A percentile compares a stretch with the other conserved stretches of the same genome.
These are phyloP conservation scores for Tamias sibiricus DNA, from an alignment of 2,113 vertebrate genomes.

Conservation along the genomic window DNA sequence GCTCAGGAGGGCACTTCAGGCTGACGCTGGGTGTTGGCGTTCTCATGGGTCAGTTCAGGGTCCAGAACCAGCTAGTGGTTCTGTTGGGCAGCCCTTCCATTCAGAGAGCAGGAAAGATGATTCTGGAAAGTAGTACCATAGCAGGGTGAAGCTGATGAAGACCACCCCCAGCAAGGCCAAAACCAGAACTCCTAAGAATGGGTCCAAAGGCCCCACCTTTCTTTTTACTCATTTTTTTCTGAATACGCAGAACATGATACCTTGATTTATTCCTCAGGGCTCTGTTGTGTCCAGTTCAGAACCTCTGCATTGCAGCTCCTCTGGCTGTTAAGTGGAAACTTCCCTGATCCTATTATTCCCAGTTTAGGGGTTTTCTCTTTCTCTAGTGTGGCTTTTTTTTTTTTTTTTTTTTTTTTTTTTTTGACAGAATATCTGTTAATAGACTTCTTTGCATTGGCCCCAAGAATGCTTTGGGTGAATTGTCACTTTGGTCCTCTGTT, in stretches of 20 bases:
- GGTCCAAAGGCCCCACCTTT: not conserved
- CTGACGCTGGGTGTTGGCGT: accelerated
- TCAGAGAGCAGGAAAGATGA: not conserved
- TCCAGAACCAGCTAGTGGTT: not conserved
- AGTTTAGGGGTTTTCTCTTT: not conserved
- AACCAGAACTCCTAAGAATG: not conserved
- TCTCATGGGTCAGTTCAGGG: not conserved
- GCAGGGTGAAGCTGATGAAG: no score
- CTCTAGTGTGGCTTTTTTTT: not conserved
- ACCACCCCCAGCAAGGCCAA: no score
- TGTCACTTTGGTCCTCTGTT: not conserved
- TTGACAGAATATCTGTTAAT: not conserved
- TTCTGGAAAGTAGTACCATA: not conserved
- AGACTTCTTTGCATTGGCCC: not conserved
- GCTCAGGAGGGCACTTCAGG: not conserved
- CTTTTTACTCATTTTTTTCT: not conserved
- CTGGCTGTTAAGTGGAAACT: not conserved
- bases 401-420: no score
- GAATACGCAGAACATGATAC: not conserved
- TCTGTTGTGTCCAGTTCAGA: not conserved
- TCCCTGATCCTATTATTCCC: not conserved
- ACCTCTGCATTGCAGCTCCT: not conserved
- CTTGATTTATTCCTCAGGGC: not conserved
- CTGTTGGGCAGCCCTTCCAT: not conserved
- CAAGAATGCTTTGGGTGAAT: not conserved